Conservation (phyloP, 2,888 invertebrate species). For the Agrotis ipsilon region DNA sequence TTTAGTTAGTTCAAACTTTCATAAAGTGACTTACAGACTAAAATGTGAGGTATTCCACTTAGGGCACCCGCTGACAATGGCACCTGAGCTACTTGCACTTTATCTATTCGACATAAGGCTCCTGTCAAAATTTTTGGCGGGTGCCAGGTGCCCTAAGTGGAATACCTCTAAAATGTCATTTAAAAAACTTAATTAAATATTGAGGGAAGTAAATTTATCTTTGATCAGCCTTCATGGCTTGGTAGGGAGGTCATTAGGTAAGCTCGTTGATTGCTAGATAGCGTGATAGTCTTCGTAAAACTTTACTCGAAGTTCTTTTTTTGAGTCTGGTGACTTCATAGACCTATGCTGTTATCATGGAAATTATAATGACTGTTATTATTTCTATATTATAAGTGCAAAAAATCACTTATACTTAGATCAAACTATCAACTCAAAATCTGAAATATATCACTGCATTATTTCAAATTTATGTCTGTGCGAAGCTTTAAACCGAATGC, state of each 20-base stretch:
- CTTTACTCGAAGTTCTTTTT: slow-evolving; percentile 41
- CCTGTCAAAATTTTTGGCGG: too few species aligned
- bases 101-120: too few species aligned
- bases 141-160: too few species aligned
- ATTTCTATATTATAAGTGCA: neutral
- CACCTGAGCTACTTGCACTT: too few species aligned
- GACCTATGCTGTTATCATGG: neutral
- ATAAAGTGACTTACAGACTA: slow-evolving; percentile 9
- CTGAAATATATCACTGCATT: neutral
- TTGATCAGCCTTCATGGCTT: slow-evolving; percentile 28
- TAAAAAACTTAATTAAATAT: slow-evolving; percentile 20
- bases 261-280: slow-evolving; percentile 54
- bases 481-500: slow-evolving; percentile 2
- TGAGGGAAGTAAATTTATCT: slow-evolving; percentile 14
- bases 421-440: too few species aligned
- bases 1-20: slow-evolving; percentile 16
- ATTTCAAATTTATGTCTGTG: neutral
- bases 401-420: neutral
- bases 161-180: neutral
- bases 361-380: neutral
- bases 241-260: slow-evolving; percentile 40
- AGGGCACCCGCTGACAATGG: too few species aligned
- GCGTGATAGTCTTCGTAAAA: slow-evolving; percentile 46
- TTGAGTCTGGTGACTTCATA: slow-evolving; percentile 31
- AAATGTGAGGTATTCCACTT: too few species aligned